phyloP scores from a whole-genome alignment of 2,888 invertebrate genomes.

The Mythimna albipuncta region DNA sequence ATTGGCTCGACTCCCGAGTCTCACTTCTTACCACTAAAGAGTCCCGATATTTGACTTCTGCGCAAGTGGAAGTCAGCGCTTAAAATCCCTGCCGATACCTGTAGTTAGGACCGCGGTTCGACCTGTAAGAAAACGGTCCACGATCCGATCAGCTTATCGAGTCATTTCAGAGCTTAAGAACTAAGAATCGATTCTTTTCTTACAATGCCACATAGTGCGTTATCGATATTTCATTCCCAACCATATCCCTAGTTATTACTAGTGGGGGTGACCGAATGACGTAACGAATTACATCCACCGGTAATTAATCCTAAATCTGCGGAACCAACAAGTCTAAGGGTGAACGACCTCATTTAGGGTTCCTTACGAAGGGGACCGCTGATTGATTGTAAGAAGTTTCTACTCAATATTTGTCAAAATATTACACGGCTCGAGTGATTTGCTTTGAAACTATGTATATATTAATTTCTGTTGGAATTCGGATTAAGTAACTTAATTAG shows the following conservation, averaged over 20 bases:
- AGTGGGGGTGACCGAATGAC: slow-evolving; percentile 60
- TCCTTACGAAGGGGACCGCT: slow-evolving; percentile 63
- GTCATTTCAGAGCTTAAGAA: not conserved
- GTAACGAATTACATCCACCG: slow-evolving; percentile 77
- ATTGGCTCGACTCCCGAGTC: too few relatives aligned
- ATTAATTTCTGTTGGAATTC: slow-evolving; percentile 22
- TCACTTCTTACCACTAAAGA: too few relatives aligned
- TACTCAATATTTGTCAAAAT: slow-evolving; percentile 86
- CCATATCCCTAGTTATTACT: slow-evolving; percentile 38
- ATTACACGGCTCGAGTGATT: slow-evolving; percentile 77
- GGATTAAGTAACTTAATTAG: not conserved
- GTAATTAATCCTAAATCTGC: slow-evolving; percentile 85
- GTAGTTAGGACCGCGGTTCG: too few relatives aligned
- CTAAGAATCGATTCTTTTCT: not conserved
- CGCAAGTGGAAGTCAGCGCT: too few relatives aligned
- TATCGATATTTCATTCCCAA: slow-evolving; percentile 35
- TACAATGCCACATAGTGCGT: not conserved
- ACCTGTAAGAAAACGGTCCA: too few relatives aligned
- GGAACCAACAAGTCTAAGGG: slow-evolving; percentile 75
- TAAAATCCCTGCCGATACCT: too few relatives aligned
- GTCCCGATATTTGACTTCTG: too few relatives aligned
- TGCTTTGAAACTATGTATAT: slow-evolving; percentile 56
- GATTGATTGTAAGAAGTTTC: slow-evolving; percentile 82
- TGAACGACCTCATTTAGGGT: slow-evolving; percentile 81
- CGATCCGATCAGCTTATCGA: not conserved